phyloP scores from a whole-genome alignment of 2,113 vertebrate species.

The Oriolus oriolus region DNA sequence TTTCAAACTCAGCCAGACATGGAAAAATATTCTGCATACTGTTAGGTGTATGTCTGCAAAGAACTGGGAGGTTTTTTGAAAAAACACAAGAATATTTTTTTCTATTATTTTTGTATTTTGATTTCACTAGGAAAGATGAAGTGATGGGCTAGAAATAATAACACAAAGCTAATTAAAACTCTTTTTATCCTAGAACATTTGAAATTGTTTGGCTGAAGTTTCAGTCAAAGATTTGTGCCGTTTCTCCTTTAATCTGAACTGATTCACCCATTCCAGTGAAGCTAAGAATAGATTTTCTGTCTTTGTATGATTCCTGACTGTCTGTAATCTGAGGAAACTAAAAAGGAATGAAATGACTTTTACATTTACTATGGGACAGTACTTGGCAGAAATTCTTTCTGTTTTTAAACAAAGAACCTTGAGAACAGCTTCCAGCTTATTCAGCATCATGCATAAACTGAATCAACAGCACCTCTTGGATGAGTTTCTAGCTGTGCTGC shows the following conservation, averaged over 20 bases:
- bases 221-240: background rate
- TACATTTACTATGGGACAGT: background rate
- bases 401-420: constrained; percentile 10
- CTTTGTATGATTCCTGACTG: background rate
- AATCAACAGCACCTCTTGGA: background rate
- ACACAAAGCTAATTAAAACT: background rate
- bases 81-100: background rate
- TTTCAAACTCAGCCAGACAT: background rate
- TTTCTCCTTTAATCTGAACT: background rate
- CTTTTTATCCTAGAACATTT: background rate
- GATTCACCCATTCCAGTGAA: constrained; percentile 5
- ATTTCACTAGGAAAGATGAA: background rate
- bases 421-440: background rate
- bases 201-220: background rate
- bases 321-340: constrained; percentile 5
- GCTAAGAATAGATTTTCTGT: constrained; percentile 19
- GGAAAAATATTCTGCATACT: background rate
- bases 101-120: background rate
- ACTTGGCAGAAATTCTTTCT: constrained; percentile 20
- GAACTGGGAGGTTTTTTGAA: background rate
- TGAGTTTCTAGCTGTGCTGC: background rate
- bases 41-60: background rate
- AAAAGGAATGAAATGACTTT: constrained; percentile 23
- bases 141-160: background rate
- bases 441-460: background rate